Evolutionary conservation across 2,888 invertebrate species (phyloP).

Genomic region (Archips crataeganus): DNA sequence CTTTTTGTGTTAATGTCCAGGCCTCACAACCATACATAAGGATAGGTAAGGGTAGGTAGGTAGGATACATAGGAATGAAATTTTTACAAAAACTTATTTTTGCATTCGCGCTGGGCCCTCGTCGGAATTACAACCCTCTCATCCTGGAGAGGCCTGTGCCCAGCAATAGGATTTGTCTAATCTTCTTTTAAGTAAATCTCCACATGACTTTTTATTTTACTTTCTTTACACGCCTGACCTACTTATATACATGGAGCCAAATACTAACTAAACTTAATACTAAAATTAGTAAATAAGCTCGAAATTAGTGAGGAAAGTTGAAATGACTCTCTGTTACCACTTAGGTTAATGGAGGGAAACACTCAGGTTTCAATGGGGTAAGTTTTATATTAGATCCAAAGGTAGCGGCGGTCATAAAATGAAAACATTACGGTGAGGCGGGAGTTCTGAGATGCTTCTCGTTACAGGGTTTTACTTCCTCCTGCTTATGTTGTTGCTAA

Average conservation of each 20-base stretch:
- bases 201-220: no score
- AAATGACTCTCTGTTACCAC: conserved; percentile 49
- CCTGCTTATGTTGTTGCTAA: not conserved
- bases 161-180: no score
- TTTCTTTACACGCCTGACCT: not conserved
- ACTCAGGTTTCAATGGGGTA: conserved; percentile 57
- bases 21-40: no score
- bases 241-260: not conserved
- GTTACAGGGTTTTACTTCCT: not conserved
- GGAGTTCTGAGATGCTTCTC: conserved; percentile 35
- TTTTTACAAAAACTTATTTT: no score
- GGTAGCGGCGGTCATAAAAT: conserved; percentile 53
- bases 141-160: no score
- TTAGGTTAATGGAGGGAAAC: conserved; percentile 63
- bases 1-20: no score
- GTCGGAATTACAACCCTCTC: no score
- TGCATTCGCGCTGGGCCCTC: no score
- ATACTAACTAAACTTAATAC: not conserved
- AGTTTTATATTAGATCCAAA: conserved; percentile 51
- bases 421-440: conserved; percentile 49
- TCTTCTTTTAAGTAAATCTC: no score
- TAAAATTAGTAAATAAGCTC: conserved; percentile 35
- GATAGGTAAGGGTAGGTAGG: no score
- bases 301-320: conserved; percentile 46
- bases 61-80: no score